Percentiles rank a stretch among this genome's conserved stretches.
Conservation (phyloP, 2,113 vertebrate genomes). For the Pangasianodon hypophthalmus region DNA sequence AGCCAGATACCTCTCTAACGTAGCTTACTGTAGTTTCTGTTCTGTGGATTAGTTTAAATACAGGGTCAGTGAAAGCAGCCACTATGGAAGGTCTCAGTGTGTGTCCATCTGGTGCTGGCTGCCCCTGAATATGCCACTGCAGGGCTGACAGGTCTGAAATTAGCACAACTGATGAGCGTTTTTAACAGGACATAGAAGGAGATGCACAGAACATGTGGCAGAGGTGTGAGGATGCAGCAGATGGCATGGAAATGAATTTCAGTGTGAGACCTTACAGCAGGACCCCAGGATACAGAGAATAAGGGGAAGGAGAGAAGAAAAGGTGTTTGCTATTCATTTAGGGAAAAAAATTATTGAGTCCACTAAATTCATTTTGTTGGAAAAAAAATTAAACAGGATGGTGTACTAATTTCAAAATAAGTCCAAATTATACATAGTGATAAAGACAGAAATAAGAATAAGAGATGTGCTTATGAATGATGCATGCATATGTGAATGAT, state of each 20-base stretch:
- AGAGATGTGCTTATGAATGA: background rate
- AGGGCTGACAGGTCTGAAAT: slow-evolving; percentile 31
- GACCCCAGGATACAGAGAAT: slow-evolving; percentile 8
- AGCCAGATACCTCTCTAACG: background rate
- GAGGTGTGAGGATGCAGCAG: slow-evolving; percentile 66
- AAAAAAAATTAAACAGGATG: background rate
- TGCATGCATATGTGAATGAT: background rate
- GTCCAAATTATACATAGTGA: background rate
- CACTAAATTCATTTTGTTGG: background rate
- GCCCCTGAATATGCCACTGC: background rate
- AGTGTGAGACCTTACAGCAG: slow-evolving; percentile 39
- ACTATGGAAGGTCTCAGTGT: background rate
- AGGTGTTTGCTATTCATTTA: slow-evolving; percentile 3
- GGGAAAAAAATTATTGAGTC: background rate
- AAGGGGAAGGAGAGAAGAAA: slow-evolving; percentile 1
- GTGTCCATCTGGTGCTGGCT: slow-evolving; percentile 21
- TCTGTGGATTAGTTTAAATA: background rate
- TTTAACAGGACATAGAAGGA: slow-evolving; percentile 21
- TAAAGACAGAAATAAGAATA: no score
- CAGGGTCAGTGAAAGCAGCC: background rate
- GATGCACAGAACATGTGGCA: slow-evolving; percentile 51
- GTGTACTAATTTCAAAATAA: background rate
- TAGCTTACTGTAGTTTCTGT: background rate
- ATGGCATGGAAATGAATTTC: slow-evolving; percentile 57
- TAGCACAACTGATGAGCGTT: slow-evolving; percentile 34